A percentile compares a stretch with the other conserved stretches of the same genome.
Conservation (phyloP, 2,797 vertebrate species). For the Euthynnus affinis region DNA sequence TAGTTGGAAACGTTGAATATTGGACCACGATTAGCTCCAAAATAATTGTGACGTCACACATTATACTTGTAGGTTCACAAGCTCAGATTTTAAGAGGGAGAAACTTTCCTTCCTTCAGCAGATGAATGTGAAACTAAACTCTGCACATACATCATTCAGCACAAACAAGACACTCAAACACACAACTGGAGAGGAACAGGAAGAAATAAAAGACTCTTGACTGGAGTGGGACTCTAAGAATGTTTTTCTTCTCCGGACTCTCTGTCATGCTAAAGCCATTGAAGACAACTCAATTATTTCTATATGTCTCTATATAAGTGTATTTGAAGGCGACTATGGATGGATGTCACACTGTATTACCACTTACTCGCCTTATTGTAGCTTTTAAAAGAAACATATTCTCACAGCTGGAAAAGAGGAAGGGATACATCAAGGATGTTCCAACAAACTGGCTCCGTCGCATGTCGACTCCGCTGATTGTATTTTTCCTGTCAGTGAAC, state of each 20-base stretch:
- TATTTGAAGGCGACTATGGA: constrained; percentile 13
- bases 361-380: not conserved
- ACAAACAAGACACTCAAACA: no score
- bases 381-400: not conserved
- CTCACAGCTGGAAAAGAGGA: not conserved
- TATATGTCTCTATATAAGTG: not conserved
- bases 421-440: not conserved
- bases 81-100: no score
- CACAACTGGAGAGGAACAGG: no score
- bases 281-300: not conserved
- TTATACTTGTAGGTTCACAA: no score
- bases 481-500: constrained; percentile 18
- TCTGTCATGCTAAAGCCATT: not conserved
- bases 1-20: no score
- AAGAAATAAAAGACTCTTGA: no score
- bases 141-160: no score
- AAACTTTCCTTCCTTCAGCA: no score
- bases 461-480: constrained; percentile 18
- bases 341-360: constrained; percentile 20
- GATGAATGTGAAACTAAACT: no score
- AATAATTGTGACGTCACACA: no score
- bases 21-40: no score
- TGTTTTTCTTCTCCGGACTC: not conserved
- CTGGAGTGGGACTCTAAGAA: not conserved
- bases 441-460: constrained; percentile 1